These are phyloP conservation scores for Furnarius figulus DNA, from an alignment of 2,113 vertebrate species.

Conservation along the genomic window DNA sequence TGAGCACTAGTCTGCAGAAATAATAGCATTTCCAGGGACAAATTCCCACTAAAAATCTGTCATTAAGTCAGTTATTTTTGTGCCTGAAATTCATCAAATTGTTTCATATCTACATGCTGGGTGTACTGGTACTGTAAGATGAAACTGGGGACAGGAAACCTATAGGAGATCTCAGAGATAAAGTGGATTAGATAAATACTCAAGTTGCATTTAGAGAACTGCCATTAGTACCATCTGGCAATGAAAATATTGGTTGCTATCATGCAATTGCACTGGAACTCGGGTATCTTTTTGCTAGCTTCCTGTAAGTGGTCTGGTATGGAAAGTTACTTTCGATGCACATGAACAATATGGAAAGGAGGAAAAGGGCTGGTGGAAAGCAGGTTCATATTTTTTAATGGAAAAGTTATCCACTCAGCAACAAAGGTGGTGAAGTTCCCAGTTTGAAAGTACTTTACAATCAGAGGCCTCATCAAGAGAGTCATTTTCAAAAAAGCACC, in stretches of 20 bases:
- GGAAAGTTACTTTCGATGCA: background rate
- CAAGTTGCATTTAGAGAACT: background rate
- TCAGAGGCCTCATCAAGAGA: constrained; percentile 74
- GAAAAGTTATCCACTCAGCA: constrained; percentile 73
- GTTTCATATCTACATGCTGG: background rate
- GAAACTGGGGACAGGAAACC: background rate
- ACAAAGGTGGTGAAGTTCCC: constrained; percentile 71
- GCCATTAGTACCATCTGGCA: constrained; percentile 11
- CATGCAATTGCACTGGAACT: background rate
- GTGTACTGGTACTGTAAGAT: background rate
- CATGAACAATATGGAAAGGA: constrained; percentile 12
- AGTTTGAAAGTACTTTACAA: constrained; percentile 77
- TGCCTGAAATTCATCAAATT: background rate
- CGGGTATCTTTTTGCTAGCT: background rate
- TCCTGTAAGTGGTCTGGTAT: background rate
- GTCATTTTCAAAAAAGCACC: constrained; percentile 75
- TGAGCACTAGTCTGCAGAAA: background rate
- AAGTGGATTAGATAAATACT: constrained; percentile 17
- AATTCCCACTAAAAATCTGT: background rate
- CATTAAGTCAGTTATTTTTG: background rate
- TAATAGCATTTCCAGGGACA: background rate
- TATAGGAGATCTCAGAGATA: background rate
- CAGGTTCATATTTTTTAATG: constrained; percentile 65
- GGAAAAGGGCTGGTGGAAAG: constrained; percentile 40
- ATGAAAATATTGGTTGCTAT: constrained; percentile 33